Evolutionary conservation across 2,888 invertebrate genomes (phyloP), one percentile per base, ranked within the genome.

Genomic region (Nycteola revayana): DNA sequence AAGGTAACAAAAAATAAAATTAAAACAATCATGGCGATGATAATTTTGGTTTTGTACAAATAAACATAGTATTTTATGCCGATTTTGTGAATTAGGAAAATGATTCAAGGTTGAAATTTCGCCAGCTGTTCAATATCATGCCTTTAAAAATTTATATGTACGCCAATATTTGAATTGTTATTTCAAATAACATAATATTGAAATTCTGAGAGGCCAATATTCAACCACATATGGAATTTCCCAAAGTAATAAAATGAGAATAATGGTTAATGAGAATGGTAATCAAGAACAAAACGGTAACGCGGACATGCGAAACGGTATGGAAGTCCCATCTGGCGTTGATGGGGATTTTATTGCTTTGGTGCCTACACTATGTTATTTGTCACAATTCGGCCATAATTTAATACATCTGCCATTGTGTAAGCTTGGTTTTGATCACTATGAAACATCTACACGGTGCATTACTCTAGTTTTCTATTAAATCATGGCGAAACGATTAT

Each of bases 1-100:
- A 83, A 83, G 74, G 75, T 80, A 85, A 86, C 78, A 83, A 76
- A 86, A 84, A 81, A 75, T 67, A 62, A 83, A 82, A 80, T 60
- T 59, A 60, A 61, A 80, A 79, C 76, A 78, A 78, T 72, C 57
- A 75, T 80, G 82, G 59, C 48, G 75, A 75, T 84, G 83, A 60
- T 41, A 69, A 70, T 75, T 75, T 79, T 62, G 49, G 48, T 60
- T 41, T 49, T 43, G 49, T 56, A 49, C 40, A 66, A 62, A 63
- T 47, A 52, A 69, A 64, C 51, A 59, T 42, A 52, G 28, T 54
- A 33, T 51, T 60, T 57, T 21, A 14, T n/a, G 70, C 77, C 81
- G 68, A 83, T 78, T 46, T 48, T 38, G 52, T 71, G 60, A 52
- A 47, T 49, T 61, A 66, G 50, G 10, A 37, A 60, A 59, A 56